phyloP scores from a whole-genome alignment of 2,113 vertebrate species.

The Ctenomys sociabilis region DNA sequence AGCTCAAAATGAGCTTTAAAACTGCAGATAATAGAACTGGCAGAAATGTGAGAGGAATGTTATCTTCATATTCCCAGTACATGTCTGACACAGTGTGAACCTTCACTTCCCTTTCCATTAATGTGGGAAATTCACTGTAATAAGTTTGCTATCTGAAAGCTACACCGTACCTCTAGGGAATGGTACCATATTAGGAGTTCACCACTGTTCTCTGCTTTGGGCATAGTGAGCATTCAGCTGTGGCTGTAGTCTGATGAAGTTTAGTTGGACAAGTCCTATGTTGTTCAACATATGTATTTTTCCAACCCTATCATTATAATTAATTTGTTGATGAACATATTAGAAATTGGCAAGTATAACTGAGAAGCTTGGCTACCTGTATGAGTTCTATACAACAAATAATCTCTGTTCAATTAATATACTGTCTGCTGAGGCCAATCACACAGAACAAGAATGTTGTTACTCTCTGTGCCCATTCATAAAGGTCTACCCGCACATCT shows the following conservation, averaged over 20 bases:
- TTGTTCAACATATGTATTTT: not conserved
- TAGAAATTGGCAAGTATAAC: not conserved
- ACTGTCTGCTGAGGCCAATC: not conserved
- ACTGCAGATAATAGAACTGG: not conserved
- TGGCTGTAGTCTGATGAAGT: not conserved
- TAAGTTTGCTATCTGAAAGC: not conserved
- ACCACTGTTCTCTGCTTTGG: not conserved
- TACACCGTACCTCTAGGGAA: not conserved
- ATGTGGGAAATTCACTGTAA: not conserved
- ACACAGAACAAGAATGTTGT: not conserved
- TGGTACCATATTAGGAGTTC: not conserved
- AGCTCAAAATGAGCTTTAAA: not conserved
- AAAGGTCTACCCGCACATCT: not conserved
- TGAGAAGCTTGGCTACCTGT: not conserved
- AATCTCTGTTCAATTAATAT: not conserved
- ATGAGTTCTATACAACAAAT: not conserved
- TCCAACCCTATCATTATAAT: not conserved
- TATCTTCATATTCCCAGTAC: not conserved
- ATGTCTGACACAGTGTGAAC: not conserved
- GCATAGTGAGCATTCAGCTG: not conserved
- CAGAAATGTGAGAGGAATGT: not conserved
- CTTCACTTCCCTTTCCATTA: not conserved
- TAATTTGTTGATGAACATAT: not conserved
- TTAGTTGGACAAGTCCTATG: not conserved
- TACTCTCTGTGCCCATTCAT: not conserved